Evolutionary conservation across 92 coral and sea anemone genomes (phyloP), one percentile per base, ranked within the genome.

Genomic region (Porites cylindrica): DNA sequence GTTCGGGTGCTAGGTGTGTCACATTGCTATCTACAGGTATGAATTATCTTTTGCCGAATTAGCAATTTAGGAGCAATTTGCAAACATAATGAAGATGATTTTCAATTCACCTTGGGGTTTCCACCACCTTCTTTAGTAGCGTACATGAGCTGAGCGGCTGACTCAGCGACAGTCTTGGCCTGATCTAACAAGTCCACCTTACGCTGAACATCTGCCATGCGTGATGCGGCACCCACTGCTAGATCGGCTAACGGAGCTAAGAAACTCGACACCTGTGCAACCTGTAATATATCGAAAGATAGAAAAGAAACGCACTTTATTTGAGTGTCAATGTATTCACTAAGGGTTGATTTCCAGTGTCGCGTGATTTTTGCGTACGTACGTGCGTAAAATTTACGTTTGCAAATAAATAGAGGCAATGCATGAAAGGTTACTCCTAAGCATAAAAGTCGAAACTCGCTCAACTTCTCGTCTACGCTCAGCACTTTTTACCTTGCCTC

Each of bases 101-200:
- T 53, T 10, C 7, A 23, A 6, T 26, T 71, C 38, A 97, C 99
- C 98, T 97, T 93, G 18, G 99, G 97, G 76, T 97, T 97, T 67
- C 99, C 99, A 13, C 99, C 99, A 2, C 95, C 97, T 19, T 97
- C 96, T 82, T 97, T 97, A 29, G 96, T 90, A 24, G 98, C 95
- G 82, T 93, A 97, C 91, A 95, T 93, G 74, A 97, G 88, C 82
- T 97, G 98, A 4, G 98, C 95, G 0, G 99, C 98, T 8, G 96
- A 97, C 86, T 97, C 99, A 20, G 99, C 98, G n/a, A 97, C 99
- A 26, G 99, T 97, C 89, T 97, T 97, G 0, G 99, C 96, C 79
- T 97, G 98, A 78, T 97, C 99, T 81, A 97, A 84, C 83, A 97
- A 74, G 82, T 96, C 98, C 75, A 96, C 93, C 87, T 95, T 96